Conservation (phyloP, 1,140 invertebrate species). For the Meteorus sp. region DNA sequence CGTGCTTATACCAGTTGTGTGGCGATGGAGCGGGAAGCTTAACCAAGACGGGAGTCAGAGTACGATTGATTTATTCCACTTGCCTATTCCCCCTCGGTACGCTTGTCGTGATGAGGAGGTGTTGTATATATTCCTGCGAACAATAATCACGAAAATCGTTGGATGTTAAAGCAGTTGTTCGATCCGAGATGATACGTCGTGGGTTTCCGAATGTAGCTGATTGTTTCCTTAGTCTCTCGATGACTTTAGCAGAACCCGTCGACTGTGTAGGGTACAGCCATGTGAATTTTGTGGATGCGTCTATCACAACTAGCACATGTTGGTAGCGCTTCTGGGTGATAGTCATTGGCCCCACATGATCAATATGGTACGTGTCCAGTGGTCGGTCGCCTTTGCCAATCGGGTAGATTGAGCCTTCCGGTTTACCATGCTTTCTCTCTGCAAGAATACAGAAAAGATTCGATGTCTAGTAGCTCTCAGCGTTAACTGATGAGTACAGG, state of each 20-base stretch:
- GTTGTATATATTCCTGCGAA: slow-evolving; percentile 37
- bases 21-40: slow-evolving; percentile 6
- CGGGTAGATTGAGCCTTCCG: slow-evolving; percentile 33
- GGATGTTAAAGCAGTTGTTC: slow-evolving; percentile 48
- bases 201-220: slow-evolving; percentile 45
- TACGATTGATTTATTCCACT: slow-evolving; percentile 26
- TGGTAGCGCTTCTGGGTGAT: slow-evolving; percentile 50
- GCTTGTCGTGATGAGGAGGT: slow-evolving; percentile 33
- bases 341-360: slow-evolving; percentile 38
- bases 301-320: slow-evolving; percentile 45
- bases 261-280: slow-evolving; percentile 49
- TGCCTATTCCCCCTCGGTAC: no score
- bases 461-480: slow-evolving; percentile 40
- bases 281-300: slow-evolving; percentile 50
- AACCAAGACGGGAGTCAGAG: neutral
- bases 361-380: slow-evolving; percentile 30
- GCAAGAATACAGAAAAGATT: slow-evolving; percentile 41
- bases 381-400: slow-evolving; percentile 36
- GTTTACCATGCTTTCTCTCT: slow-evolving; percentile 32
- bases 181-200: slow-evolving; percentile 41
- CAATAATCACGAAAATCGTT: slow-evolving; percentile 42
- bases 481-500: no score
- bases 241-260: slow-evolving; percentile 30
- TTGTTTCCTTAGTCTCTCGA: slow-evolving; percentile 35
- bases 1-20: slow-evolving; percentile 17